Evolutionary conservation across 2,888 invertebrate genomes (phyloP).

Genomic region (Limenitis camilla): DNA sequence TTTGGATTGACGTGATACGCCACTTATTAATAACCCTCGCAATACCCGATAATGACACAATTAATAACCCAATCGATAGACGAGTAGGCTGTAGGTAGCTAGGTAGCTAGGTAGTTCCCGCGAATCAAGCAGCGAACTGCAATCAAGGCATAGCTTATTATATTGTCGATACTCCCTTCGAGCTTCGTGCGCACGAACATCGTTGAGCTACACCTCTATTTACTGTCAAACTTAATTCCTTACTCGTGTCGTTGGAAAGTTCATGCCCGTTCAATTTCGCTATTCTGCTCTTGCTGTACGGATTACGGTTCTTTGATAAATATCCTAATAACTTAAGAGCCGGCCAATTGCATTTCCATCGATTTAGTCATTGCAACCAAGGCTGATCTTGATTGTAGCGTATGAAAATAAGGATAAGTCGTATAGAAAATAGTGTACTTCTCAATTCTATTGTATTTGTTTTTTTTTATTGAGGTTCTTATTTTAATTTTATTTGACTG

Average conservation of each 20-base stretch:
- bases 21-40: not conserved
- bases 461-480: too few relatives aligned
- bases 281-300: conserved; percentile 14
- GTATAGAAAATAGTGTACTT: too few relatives aligned
- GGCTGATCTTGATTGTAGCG: too few relatives aligned
- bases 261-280: conserved; percentile 26
- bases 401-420: too few relatives aligned
- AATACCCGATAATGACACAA: conserved; percentile 36
- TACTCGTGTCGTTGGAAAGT: conserved; percentile 63
- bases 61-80: conserved; percentile 51
- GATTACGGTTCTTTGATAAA: conserved; percentile 24
- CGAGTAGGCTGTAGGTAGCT: conserved; percentile 19
- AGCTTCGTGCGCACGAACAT: conserved; percentile 70
- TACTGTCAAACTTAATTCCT: conserved; percentile 71
- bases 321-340: conserved; percentile 7
- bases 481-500: too few relatives aligned
- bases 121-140: conserved; percentile 35
- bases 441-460: too few relatives aligned
- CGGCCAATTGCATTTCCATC: too few relatives aligned
- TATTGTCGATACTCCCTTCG: conserved; percentile 67
- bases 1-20: not conserved
- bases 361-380: too few relatives aligned
- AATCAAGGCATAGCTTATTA: conserved; percentile 53
- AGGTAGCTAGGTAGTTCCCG: conserved; percentile 40
- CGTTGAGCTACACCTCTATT: conserved; percentile 69